phyloP scores from a whole-genome alignment of 1,140 invertebrate species.

The Diorhabda elongata region DNA sequence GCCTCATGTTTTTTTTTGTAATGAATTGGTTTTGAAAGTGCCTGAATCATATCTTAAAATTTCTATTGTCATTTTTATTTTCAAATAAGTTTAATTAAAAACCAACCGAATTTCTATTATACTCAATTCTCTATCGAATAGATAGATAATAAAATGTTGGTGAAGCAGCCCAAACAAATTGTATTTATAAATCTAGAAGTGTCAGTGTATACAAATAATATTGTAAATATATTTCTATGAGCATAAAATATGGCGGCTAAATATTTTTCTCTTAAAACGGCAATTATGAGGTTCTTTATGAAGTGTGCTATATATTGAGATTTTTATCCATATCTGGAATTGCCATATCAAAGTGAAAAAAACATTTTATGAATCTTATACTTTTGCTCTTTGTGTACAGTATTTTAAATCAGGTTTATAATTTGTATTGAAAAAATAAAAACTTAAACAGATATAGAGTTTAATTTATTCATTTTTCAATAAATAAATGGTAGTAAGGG shows the following conservation, averaged over 20 bases:
- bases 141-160: too few species aligned
- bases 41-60: too few species aligned
- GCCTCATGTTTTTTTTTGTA: too few species aligned
- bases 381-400: slow-evolving; percentile 62
- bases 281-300: slow-evolving; percentile 31
- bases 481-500: too few species aligned
- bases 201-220: slow-evolving; percentile 39
- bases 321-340: slow-evolving; percentile 57
- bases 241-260: slow-evolving; percentile 38
- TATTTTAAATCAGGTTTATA: slow-evolving; percentile 67
- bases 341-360: slow-evolving; percentile 56
- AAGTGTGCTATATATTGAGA: slow-evolving; percentile 42
- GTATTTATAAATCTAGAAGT: slow-evolving; percentile 32
- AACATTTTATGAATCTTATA: slow-evolving; percentile 44
- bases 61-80: too few species aligned
- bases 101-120: too few species aligned
- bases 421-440: slow-evolving; percentile 63
- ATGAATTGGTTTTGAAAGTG: too few species aligned
- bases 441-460: slow-evolving; percentile 51
- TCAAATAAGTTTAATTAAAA: too few species aligned
- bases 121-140: too few species aligned
- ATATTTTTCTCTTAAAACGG: slow-evolving; percentile 36
- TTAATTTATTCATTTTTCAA: too few species aligned
- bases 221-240: slow-evolving; percentile 40
- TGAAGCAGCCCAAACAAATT: slow-evolving; percentile 23